Evolutionary conservation across 64 coral and sea anemone genomes (phyloP), one percentile per base, ranked within the genome.

Genomic region (Montipora sp.): DNA sequence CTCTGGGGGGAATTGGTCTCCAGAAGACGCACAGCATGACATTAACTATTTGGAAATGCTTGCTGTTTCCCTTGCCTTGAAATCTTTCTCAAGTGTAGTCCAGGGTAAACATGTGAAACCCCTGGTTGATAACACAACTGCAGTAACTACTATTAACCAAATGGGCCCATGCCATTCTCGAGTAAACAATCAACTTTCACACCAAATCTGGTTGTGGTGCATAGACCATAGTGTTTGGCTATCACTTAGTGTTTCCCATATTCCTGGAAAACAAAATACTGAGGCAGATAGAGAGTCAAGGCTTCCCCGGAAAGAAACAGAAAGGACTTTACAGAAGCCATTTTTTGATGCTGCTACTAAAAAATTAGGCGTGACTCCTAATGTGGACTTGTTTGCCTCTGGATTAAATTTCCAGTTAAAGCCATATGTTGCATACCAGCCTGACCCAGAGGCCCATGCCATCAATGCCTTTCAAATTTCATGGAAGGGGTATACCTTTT

Each of bases 31-130:
- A 16, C 13, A 59, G 36, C 73, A 89, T 76, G 73, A 89, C 20
- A 89, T 89, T 55, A 89, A 89, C 15, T 78, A 87, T 87, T 73
- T 87, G 20, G 83, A 87, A 74, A 68, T 87, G 15, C 57, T 87
- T 59, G 83, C 83, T 77, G 75, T 48, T 36, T 58, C 59, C 19
- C 55, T 78, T 89, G 73, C 74, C 51, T 43, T 78, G 21, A 77
- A 89, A 75, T 78, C 73, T 27, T 78, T 80, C 51, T 45, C 14
- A 46, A 50, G n/a, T 8, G 57, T 11, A 65, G 15, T 80, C 19
- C 46, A 53, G 14, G 77, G 51, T 5, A 90, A 53, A 24, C 88
- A 80, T 68, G 36, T 90, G 1, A 78, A 74, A 67, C 75, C 80
- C 20, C 15, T 73, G 71, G 74, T 89, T 55, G 73, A 89, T 77